Percentiles rank a stretch among this genome's conserved stretches.
phyloP scores from a whole-genome alignment of 2,888 invertebrate genomes.

The Torymus tubicola region DNA sequence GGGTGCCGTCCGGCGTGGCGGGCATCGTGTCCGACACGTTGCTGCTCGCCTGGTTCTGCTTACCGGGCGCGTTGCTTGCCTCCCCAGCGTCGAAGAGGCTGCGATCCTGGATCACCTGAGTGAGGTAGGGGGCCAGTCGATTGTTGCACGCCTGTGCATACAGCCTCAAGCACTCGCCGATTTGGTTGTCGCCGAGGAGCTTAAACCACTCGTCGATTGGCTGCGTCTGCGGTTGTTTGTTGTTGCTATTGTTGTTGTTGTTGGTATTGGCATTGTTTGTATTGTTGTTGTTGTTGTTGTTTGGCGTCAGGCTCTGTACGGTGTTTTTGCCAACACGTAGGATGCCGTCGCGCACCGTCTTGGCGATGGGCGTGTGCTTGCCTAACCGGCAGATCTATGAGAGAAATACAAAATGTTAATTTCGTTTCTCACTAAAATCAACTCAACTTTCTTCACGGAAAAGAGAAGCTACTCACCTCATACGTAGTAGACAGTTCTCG shows the following conservation, averaged over 20 bases:
- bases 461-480: conserved; percentile 79
- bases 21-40: conserved; percentile 78
- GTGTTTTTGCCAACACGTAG: conserved; percentile 86
- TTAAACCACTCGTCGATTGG: conserved; percentile 94
- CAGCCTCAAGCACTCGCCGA: conserved; percentile 89
- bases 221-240: conserved; percentile 65
- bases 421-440: too few relatives aligned
- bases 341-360: conserved; percentile 90
- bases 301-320: conserved; percentile 76
- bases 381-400: conserved; percentile 90
- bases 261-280: conserved; percentile 12
- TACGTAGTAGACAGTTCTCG: conserved; percentile 95
- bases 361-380: conserved; percentile 92
- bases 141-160: conserved; percentile 91
- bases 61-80: conserved; percentile 68
- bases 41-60: conserved; percentile 73
- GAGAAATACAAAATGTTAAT: conserved; percentile 42
- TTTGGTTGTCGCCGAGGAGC: conserved; percentile 86
- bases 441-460: too few relatives aligned
- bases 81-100: conserved; percentile 84
- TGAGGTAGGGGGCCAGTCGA: conserved; percentile 86
- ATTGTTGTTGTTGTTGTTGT: conserved; percentile 16
- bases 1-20: conserved; percentile 73
- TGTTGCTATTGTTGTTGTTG: conserved; percentile 20
- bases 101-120: conserved; percentile 86